Evolutionary conservation across 2,113 vertebrate genomes (phyloP).

Genomic region (Baryphthengus martii): DNA sequence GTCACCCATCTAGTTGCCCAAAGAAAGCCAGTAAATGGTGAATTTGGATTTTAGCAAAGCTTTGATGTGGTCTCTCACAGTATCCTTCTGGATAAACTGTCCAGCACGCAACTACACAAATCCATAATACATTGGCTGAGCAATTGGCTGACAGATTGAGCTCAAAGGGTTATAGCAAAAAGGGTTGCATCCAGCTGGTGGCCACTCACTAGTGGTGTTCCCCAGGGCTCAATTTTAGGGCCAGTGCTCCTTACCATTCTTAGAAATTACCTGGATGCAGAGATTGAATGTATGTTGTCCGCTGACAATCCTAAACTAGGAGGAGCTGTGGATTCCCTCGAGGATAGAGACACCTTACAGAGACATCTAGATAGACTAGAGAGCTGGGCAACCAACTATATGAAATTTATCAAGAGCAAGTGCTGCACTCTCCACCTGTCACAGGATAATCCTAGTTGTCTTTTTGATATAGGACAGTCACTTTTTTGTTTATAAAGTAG

Average conservation of each 20-base stretch:
- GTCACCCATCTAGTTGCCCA: neutral
- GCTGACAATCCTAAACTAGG: too few species aligned
- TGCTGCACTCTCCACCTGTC: neutral
- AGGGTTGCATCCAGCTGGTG: neutral
- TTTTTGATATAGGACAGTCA: neutral
- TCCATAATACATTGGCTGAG: rapidly evolving
- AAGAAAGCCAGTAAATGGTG: neutral
- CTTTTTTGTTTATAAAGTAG: neutral
- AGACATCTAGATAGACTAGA: neutral
- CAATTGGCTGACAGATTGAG: neutral
- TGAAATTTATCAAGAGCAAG: neutral
- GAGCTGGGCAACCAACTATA: neutral
- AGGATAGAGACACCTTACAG: neutral
- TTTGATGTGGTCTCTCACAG: neutral
- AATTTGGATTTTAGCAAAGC: neutral
- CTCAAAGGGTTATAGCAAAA: neutral
- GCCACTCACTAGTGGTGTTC: neutral
- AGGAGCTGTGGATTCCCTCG: neutral
- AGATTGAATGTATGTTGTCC: too few species aligned
- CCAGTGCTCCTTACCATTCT: neutral
- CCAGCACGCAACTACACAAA: neutral
- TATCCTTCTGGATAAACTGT: neutral
- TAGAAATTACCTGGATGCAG: neutral
- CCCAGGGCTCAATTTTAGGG: neutral
- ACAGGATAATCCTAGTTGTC: too few species aligned